Base-by-base conservation (phyloP, 2,888 invertebrate species). In the Drosophila kuntzei region DNA sequence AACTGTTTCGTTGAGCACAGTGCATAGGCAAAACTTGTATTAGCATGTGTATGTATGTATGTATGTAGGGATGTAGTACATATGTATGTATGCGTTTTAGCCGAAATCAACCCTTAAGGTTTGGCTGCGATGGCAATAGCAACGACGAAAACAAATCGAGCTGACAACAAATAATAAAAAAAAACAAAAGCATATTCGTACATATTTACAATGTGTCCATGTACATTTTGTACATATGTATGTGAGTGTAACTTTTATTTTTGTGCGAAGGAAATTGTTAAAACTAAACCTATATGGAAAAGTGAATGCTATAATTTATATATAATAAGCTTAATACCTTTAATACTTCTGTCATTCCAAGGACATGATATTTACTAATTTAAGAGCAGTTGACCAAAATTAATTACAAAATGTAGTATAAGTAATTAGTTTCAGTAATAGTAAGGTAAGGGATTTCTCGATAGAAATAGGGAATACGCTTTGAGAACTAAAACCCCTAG, bases 51-150 rank as follows among this genome's bases (percentile, higher is more conserved):
- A 29, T 1, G 14, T 34, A 18, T 14, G 12, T 32, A 11, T 9
- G 39, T n/a, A 46, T 14, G 25, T 14, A 37, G 7, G 5, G 0
- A 22, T 22, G 22, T 3, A 3, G 22, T 22, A 27, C 22, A 39
- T 25, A 12, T 22, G 12, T 25, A 41, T 32, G 54, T 54, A 14
- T 16, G 22, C 41, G 27, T 49, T 41, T 60, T 46, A 49, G 11
- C n/a, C 14, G 14, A 12, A 51, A 80, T 51, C 80, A 85, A 85
- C 80, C 80, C 80, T 76, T 79, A 85, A 71, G 22, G 47, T 25
- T 58, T 62, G 34, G 63, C 58, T 60, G 63, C 71, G 67, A 81
- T 85, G 82, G 73, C 67, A 80, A 85, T 79, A 64, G 71, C 46
- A 62, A 63, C 57, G 57, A 69, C 51, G 46, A 85, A 79, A 76